Percentiles rank a stretch among this genome's conserved stretches.
These are phyloP conservation scores for Novumbra hubbsi DNA, from an alignment of 2,797 vertebrate species.

Conservation along the genomic window DNA sequence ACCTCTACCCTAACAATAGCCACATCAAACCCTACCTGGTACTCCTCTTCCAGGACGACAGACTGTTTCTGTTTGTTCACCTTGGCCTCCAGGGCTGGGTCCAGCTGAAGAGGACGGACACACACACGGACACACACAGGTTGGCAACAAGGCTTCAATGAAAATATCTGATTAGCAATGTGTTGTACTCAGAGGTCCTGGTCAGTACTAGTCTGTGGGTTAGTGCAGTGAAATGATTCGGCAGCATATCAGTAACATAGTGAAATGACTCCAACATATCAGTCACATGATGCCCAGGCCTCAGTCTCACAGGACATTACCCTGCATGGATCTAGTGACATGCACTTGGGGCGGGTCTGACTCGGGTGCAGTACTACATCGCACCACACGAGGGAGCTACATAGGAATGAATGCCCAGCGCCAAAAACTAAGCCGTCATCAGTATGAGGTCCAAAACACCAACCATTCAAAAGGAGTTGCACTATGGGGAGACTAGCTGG, in stretches of 20 bases:
- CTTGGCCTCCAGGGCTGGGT: slow-evolving; percentile 85
- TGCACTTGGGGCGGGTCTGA: neutral
- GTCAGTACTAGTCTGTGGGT: neutral
- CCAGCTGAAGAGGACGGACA: slow-evolving; percentile 72
- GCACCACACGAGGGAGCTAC: neutral
- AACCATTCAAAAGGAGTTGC: too few species aligned
- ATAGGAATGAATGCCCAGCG: neutral
- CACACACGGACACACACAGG: slow-evolving; percentile 1
- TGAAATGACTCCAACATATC: neutral
- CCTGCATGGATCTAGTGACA: neutral
- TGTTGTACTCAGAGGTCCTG: neutral
- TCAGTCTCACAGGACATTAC: neutral
- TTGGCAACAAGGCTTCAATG: neutral
- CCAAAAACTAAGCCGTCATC: neutral
- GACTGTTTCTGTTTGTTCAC: slow-evolving; percentile 72
- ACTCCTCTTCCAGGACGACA: slow-evolving; percentile 85
- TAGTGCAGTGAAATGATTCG: too few species aligned
- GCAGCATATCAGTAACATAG: too few species aligned
- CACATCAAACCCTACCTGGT: slow-evolving; percentile 73
- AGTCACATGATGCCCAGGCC: neutral
- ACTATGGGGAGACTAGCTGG: too few species aligned
- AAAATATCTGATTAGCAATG: neutral
- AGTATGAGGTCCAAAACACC: neutral
- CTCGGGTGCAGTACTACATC: neutral
- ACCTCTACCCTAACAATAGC: too few species aligned